A percentile compares a stretch with the other conserved stretches of the same genome.
phyloP scores from a whole-genome alignment of 2,797 vertebrate genomes.

The Hypotaenidia philippensis region DNA sequence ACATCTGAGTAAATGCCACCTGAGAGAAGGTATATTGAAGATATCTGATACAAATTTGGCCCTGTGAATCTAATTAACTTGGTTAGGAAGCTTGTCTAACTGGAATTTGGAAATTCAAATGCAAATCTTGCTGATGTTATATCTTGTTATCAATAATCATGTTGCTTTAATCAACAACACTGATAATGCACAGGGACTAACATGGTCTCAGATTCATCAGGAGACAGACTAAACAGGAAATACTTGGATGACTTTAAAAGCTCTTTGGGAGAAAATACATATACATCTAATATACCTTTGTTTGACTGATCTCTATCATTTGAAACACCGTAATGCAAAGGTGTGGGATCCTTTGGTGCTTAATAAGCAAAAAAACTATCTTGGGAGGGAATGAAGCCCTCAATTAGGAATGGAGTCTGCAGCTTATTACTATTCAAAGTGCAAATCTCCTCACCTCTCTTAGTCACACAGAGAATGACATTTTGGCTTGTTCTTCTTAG shows the following conservation, averaged over 20 bases:
- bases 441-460: slow-evolving; percentile 6
- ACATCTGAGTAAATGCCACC: background rate
- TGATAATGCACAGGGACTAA: background rate
- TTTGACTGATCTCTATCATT: background rate
- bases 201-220: background rate
- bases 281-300: background rate
- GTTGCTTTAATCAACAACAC: slow-evolving; percentile 21
- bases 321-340: background rate
- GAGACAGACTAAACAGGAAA: slow-evolving; percentile 47
- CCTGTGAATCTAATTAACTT: background rate
- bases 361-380: background rate
- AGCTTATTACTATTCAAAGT: slow-evolving; percentile 35
- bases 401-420: background rate
- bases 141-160: background rate
- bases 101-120: background rate
- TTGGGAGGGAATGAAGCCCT: background rate
- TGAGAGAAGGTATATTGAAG: background rate
- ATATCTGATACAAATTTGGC: background rate
- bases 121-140: background rate
- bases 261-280: background rate
- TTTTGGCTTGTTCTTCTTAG: background rate
- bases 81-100: background rate
- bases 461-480: background rate
- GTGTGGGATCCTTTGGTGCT: background rate
- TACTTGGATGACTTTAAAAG: slow-evolving; percentile 10